Base-by-base conservation (phyloP, 1,140 invertebrate species). In the Penaeus indicus region DNA sequence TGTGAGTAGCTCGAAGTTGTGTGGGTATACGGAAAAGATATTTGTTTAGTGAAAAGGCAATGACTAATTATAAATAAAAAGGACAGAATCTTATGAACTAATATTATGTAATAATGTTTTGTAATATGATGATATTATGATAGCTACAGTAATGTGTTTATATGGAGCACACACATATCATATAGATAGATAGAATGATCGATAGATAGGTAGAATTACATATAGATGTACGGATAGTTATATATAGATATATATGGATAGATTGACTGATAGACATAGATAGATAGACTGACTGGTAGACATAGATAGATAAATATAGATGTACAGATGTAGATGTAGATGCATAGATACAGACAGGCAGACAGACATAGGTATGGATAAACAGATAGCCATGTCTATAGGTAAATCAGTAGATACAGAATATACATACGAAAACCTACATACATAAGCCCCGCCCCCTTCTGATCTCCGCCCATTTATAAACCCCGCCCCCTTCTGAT, bases 161-260 rank as follows among this genome's bases (percentile, higher is more conserved):
- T 81, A 7, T 77, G 22, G 18, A 21, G 1, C 18, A 19, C 16
- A 81, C 22, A 25, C n/a, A 22, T 7, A 79, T 79, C 25, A 63
- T 21, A 5, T 18, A 16, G 8, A n/a, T 61, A 25, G 63, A 25
- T 25, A 75, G 38, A 75, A 7, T 21, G n/a, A 69, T 27, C 7
- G n/a, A 69, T 27, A 69, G n/a, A 69, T 27, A 22, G 4, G 32
- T 11, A n/a, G 7, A 69, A n/a, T 25, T 27, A 75, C 25, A 32
- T 27, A 27, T n/a, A 75, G 5, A 27, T 4, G 3, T 27, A 75
- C 25, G 5, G 11, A 47, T 47, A 47, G 47, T 11, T 47, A 75
- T n/a, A 75, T 27, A 75, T 75, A 75, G 25, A 75, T 75, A 75
- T 75, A 27, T 75, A 27, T 7, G 32, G 11, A 75, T 75, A 75